These are phyloP conservation scores for Drosophila carrolli DNA, from an alignment of 1,140 invertebrate genomes.

Conservation along the genomic window DNA sequence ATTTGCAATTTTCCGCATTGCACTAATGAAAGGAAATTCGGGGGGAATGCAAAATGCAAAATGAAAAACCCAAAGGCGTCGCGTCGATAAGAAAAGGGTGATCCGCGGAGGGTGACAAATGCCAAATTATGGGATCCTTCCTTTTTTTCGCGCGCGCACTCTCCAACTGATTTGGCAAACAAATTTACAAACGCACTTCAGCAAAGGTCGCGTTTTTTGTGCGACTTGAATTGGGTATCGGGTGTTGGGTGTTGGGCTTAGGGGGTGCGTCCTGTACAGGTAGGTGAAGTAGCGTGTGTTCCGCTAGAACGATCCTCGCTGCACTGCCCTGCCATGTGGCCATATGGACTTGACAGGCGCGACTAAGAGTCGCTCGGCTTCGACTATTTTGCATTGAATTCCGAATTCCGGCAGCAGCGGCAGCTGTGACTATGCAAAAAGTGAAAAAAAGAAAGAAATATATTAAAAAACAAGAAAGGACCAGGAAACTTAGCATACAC, in stretches of 20 bases:
- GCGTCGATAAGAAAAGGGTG: constrained; percentile 13
- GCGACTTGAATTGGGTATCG: too few relatives aligned
- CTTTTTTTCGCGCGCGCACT: constrained; percentile 12
- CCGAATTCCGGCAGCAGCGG: background rate
- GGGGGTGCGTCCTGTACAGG: constrained; percentile 19
- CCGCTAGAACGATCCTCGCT: constrained; percentile 27
- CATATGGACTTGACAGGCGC: constrained; percentile 29
- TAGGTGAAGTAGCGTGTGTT: constrained; percentile 47
- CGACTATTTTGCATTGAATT: constrained; percentile 59
- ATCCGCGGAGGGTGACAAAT: constrained; percentile 31
- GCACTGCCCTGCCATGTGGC: constrained; percentile 12
- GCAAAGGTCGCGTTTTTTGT: constrained; percentile 5
- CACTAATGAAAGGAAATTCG: constrained; percentile 51
- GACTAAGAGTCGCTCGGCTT: constrained; percentile 1
- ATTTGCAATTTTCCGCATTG: constrained; percentile 80
- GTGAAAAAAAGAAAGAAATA: constrained; percentile 7
- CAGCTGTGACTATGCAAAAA: constrained; percentile 59
- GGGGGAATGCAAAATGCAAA: constrained; percentile 12
- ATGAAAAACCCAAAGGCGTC: background rate
- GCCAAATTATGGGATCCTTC: constrained; percentile 34
- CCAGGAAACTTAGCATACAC: background rate
- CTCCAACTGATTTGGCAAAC: constrained; percentile 74
- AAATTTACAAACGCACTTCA: constrained; percentile 53
- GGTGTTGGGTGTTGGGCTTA: background rate
- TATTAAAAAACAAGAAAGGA: constrained; percentile 3